Evolutionary conservation across 2,888 invertebrate species (phyloP), one percentile per base, ranked within the genome.

Genomic region (Hylaea fasciaria): DNA sequence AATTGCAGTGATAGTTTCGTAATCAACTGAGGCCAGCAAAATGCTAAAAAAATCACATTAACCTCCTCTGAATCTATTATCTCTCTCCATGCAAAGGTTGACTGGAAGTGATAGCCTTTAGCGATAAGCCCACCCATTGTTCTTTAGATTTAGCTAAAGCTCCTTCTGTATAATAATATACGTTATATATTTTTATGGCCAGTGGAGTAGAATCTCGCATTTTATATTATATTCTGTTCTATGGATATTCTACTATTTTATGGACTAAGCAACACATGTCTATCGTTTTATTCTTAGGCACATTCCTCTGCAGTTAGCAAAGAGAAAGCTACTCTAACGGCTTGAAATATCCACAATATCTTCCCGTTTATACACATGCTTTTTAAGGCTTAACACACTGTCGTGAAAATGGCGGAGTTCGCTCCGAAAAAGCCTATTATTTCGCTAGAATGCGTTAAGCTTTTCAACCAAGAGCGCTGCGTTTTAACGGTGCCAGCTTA

Each of bases 381-480:
- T 64, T n/a, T 59, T 65, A 66, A 67, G 57, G 60, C 60, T 55
- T 52, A 60, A 66, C 62, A 66, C 67, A 45, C 22, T 48, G 57
- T 53, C 54, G 65, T 54, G 57, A 57, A 49, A 61, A 55, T 66
- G 64, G 54, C 57, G 47, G 69, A 64, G 64, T 70, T 67, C 67
- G 66, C 69, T 55, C 50, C 65, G 68, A 69, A 67, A 71, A 79
- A 77, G 76, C 76, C 76, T 75, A 73, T 79, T 76, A 80, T 76
- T 75, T 68, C 77, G 76, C 76, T 71, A 72, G 76, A 79, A 73
- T 67, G 76, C 76, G 63, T 76, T 76, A 71, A 78, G 73, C 72
- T 17, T 69, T 35, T 49, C 52, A 43, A 62, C 51, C 53, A 57
- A 56, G 60, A 65, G 63, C 48, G 43, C 35, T 62, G 41, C 59